phyloP scores from a whole-genome alignment of 2,888 invertebrate genomes.

The Eristalinus aeneus region DNA sequence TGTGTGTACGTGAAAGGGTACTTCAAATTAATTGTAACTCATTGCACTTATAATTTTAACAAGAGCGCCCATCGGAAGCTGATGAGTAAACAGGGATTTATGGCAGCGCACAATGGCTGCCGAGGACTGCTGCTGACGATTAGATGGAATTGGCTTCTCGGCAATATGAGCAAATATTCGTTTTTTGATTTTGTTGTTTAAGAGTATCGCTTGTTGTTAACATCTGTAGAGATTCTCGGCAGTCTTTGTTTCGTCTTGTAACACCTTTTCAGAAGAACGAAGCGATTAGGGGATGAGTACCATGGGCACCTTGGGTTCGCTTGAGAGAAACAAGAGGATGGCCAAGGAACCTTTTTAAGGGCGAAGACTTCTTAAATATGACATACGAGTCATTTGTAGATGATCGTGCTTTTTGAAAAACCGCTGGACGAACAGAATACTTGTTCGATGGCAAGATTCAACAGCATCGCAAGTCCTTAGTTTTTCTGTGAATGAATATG shows the following conservation, averaged over 20 bases:
- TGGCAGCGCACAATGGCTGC: conserved; percentile 30
- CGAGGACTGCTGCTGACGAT: conserved; percentile 26
- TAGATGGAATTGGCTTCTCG: conserved; percentile 44
- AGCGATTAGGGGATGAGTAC: neutral
- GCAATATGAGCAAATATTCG: conserved; percentile 53
- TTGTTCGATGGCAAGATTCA: too few relatives aligned
- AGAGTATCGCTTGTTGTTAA: neutral
- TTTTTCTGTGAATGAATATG: too few relatives aligned
- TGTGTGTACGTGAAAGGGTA: conserved; percentile 37
- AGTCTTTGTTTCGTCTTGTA: neutral
- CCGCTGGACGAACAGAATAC: too few relatives aligned
- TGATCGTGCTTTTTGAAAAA: too few relatives aligned
- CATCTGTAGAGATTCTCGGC: neutral
- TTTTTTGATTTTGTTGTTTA: conserved; percentile 7
- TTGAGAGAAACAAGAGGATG: too few relatives aligned
- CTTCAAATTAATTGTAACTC: conserved; percentile 69
- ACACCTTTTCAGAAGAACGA: neutral
- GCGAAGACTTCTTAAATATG: too few relatives aligned
- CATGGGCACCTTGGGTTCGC: neutral
- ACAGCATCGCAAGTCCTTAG: too few relatives aligned
- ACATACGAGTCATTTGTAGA: too few relatives aligned
- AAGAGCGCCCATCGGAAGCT: conserved; percentile 64
- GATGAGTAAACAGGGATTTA: conserved; percentile 60
- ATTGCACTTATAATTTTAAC: conserved; percentile 69
- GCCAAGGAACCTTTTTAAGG: too few relatives aligned